Evolutionary conservation across 2,888 invertebrate genomes (phyloP).

Genomic region (Agonopterix arenella): DNA sequence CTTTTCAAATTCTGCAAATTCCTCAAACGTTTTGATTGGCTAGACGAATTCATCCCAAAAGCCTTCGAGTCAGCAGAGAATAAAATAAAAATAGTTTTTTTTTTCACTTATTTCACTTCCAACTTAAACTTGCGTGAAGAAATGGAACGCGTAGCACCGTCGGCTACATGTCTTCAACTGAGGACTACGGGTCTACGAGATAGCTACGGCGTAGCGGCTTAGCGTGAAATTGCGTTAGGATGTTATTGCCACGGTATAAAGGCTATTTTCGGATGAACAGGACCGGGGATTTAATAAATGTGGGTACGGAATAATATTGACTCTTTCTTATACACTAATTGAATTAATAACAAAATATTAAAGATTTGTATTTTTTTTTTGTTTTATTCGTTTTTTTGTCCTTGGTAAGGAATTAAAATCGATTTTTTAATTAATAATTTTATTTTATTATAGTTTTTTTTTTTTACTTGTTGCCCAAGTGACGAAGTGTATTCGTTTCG

Average conservation of each 20-base stretch:
- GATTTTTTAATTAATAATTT: no score
- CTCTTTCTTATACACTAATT: no score
- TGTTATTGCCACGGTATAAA: no score
- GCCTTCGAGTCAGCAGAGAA: not conserved
- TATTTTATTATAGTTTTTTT: no score
- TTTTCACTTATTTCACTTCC: not conserved
- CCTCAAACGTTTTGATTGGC: slow-evolving; percentile 31
- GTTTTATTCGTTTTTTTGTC: no score
- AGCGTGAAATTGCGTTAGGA: not conserved
- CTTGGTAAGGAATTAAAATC: no score
- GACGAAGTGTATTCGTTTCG: no score
- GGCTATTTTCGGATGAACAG: not conserved
- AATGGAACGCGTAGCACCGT: slow-evolving; percentile 19
- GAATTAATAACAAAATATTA: no score
- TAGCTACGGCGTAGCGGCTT: slow-evolving; percentile 2
- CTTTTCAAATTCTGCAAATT: slow-evolving; percentile 47
- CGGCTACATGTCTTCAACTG: slow-evolving; percentile 33
- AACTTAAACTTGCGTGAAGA: not conserved
- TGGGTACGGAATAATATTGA: no score
- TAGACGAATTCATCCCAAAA: slow-evolving; percentile 34
- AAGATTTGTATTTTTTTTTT: no score
- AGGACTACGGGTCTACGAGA: slow-evolving; percentile 3
- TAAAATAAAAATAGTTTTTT: not conserved
- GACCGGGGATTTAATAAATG: not conserved
- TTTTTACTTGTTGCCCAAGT: no score